Percentiles rank a stretch among this genome's conserved stretches.
These are phyloP conservation scores for Drosophila takahashii DNA, from an alignment of 1,140 invertebrate genomes.

Conservation along the genomic window DNA sequence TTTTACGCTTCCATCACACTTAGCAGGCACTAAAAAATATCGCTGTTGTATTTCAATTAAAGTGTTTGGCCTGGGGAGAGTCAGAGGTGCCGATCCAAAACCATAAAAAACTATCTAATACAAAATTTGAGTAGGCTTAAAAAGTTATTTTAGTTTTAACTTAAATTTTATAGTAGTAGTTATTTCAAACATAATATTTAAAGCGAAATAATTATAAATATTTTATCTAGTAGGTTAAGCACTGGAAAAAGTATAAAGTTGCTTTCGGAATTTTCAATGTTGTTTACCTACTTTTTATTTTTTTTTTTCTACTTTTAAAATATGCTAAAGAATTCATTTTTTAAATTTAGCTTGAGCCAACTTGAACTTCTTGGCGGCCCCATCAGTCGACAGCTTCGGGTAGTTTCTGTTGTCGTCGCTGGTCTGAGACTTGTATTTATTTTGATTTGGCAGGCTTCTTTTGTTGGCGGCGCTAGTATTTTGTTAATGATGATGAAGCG, in stretches of 20 bases:
- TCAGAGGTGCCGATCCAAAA: neutral
- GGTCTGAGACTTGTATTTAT: slow-evolving; percentile 59
- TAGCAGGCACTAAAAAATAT: neutral
- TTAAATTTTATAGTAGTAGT: too few species aligned
- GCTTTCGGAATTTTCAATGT: too few species aligned
- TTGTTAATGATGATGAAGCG: slow-evolving; percentile 81
- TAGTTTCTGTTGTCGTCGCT: slow-evolving; percentile 26
- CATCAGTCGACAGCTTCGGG: slow-evolving; percentile 38
- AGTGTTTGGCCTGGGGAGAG: neutral
- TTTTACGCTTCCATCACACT: neutral
- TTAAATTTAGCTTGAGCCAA: slow-evolving; percentile 3
- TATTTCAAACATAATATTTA: too few species aligned
- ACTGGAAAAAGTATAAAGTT: too few species aligned
- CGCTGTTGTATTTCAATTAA: neutral
- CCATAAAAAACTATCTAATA: neutral
- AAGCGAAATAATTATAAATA: too few species aligned
- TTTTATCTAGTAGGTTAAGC: too few species aligned
- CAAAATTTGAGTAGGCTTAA: neutral
- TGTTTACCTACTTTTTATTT: too few species aligned
- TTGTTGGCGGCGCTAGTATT: slow-evolving; percentile 56
- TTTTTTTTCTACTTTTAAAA: neutral
- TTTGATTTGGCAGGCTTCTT: slow-evolving; percentile 65
- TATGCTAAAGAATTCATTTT: neutral
- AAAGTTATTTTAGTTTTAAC: too few species aligned
- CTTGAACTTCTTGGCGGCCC: slow-evolving; percentile 35